phyloP scores from a whole-genome alignment of 1,140 invertebrate genomes.

The Teleogryllus occipitalis region DNA sequence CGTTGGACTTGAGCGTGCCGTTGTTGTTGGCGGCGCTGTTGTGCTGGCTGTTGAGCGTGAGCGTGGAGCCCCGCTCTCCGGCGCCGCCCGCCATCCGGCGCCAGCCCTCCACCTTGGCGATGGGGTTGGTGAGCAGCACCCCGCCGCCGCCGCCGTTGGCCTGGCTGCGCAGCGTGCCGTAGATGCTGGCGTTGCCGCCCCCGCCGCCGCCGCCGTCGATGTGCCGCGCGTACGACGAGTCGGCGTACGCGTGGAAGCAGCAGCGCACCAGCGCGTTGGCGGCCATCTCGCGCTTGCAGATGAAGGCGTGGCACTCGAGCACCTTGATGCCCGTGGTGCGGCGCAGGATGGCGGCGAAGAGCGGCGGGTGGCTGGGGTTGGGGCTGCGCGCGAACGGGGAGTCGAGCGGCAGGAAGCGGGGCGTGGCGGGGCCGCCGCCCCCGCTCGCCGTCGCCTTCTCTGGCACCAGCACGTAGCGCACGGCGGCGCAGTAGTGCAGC shows the following conservation, averaged over 20 bases:
- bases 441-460: conserved; percentile 40
- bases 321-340: conserved; percentile 97
- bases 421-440: conserved; percentile 44
- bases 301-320: conserved; percentile 97
- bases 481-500: conserved; percentile 95
- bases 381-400: conserved; percentile 88
- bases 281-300: conserved; percentile 91
- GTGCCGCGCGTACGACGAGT: conserved; percentile 83
- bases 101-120: conserved; percentile 44
- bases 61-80: conserved; percentile 39
- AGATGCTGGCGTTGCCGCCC: conserved; percentile 40
- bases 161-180: conserved; percentile 39
- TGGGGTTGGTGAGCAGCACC: conserved; percentile 24
- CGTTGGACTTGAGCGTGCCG: conserved; percentile 28
- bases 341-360: conserved; percentile 93
- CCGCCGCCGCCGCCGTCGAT: conserved; percentile 55
- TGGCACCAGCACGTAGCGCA: conserved; percentile 59
- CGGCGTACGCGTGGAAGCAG: conserved; percentile 92
- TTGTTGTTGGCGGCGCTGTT: conserved; percentile 31
- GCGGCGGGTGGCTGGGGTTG: conserved; percentile 80
- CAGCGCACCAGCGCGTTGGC: conserved; percentile 88
- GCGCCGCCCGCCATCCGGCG: conserved; percentile 37
- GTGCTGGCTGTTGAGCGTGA: conserved; percentile 46
- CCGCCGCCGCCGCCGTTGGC: conserved; percentile 20
- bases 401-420: conserved; percentile 91